Percentiles rank a stretch among this genome's conserved stretches.
phyloP scores from a whole-genome alignment of 2,113 vertebrate species.

The Corvus hawaiiensis region DNA sequence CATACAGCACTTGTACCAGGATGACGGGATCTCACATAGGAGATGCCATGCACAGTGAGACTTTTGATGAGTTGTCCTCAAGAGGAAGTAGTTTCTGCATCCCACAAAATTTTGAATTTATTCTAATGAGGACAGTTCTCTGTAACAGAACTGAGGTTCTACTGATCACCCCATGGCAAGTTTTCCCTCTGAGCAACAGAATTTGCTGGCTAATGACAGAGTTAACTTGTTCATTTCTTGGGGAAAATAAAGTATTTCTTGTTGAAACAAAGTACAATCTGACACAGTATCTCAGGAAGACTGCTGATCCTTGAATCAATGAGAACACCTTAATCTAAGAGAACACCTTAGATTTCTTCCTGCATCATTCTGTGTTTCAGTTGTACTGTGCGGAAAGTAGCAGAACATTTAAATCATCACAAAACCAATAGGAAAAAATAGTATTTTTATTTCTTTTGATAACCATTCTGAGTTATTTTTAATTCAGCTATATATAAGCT shows the following conservation, averaged over 20 bases:
- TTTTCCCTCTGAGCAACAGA: neutral
- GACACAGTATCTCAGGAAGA: neutral
- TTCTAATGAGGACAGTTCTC: neutral
- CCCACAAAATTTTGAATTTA: neutral
- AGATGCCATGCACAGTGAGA: neutral
- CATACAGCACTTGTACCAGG: neutral
- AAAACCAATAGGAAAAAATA: neutral
- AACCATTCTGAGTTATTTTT: neutral
- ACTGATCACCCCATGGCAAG: neutral
- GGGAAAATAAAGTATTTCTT: neutral
- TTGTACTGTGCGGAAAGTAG: neutral
- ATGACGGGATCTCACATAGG: rapidly evolving
- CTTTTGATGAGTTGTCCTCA: neutral
- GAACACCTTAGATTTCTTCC: neutral
- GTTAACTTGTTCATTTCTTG: neutral
- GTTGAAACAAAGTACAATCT: neutral
- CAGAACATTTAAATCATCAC: neutral
- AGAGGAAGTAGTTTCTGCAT: neutral
- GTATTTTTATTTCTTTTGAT: neutral
- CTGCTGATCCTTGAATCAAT: neutral
- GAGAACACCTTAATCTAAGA: neutral
- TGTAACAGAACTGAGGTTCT: neutral
- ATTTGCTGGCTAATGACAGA: neutral
- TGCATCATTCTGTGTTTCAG: neutral
- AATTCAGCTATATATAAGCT: neutral